These are phyloP conservation scores for Aramus guarauna DNA, from an alignment of 2,113 vertebrate species.

Conservation along the genomic window DNA sequence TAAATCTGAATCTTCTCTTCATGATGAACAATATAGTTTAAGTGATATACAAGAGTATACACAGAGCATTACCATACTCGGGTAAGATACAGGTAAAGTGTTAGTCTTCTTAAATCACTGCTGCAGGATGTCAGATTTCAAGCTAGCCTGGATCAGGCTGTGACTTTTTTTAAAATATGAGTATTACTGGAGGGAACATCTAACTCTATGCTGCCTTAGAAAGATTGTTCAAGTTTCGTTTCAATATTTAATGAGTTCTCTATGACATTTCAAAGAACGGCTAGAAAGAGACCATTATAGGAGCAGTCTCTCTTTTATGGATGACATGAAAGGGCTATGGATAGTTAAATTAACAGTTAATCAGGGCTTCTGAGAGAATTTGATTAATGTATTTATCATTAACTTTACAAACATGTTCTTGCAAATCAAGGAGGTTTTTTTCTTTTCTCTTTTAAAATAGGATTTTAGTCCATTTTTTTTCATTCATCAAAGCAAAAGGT, in stretches of 20 bases:
- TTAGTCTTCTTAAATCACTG: background rate
- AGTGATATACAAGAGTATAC: background rate
- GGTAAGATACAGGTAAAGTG: background rate
- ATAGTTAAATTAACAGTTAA: constrained; percentile 45
- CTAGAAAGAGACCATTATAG: constrained; percentile 35
- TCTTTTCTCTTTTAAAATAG: background rate
- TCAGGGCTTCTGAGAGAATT: constrained; percentile 52
- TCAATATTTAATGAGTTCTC: constrained; percentile 51
- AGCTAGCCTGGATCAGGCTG: background rate
- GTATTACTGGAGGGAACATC: constrained; percentile 10
- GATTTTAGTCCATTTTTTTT: background rate
- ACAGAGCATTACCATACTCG: background rate
- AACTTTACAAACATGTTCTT: constrained; percentile 32
- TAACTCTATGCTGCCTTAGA: background rate
- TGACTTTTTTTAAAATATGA: background rate
- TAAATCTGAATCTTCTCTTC: background rate
- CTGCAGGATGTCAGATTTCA: background rate
- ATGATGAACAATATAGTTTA: background rate
- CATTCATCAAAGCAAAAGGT: background rate
- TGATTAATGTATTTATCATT: constrained; percentile 39
- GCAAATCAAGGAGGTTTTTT: background rate
- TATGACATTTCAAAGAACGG: constrained; percentile 29
- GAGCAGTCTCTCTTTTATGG: constrained; percentile 29
- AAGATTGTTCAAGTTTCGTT: background rate
- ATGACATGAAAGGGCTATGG: constrained; percentile 38